phyloP scores from a whole-genome alignment of 1,140 invertebrate genomes.

The Nephotettix cincticeps region DNA sequence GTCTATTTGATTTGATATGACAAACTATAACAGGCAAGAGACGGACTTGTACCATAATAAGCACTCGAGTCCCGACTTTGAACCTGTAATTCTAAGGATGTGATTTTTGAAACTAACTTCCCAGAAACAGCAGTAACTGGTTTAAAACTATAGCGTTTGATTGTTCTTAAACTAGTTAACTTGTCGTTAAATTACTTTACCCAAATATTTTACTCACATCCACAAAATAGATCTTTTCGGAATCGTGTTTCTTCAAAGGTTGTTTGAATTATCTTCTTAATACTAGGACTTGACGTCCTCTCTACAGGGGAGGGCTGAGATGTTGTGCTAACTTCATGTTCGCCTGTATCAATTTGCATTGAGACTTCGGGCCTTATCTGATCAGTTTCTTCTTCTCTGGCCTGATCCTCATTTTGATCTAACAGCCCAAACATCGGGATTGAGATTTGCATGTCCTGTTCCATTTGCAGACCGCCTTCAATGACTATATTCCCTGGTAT shows the following conservation, averaged over 20 bases:
- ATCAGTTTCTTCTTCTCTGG: neutral
- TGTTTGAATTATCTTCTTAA: neutral
- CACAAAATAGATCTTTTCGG: neutral
- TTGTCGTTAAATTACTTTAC: too few species aligned
- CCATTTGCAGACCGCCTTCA: slow-evolving; percentile 3
- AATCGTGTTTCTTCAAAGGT: neutral
- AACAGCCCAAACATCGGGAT: neutral
- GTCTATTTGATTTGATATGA: too few species aligned
- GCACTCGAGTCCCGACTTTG: too few species aligned
- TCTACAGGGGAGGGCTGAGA: neutral
- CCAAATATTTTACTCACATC: slow-evolving; percentile 11
- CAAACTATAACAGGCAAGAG: too few species aligned
- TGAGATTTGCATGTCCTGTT: slow-evolving; percentile 1
- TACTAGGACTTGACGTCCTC: neutral
- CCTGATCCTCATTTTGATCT: neutral
- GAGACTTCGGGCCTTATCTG: neutral
- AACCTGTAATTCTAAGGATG: too few species aligned
- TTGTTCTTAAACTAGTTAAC: too few species aligned
- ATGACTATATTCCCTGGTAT: neutral
- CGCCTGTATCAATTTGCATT: neutral
- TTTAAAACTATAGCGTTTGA: too few species aligned
- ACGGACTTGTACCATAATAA: too few species aligned
- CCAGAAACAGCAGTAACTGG: too few species aligned
- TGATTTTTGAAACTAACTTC: too few species aligned
- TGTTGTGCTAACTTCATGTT: neutral